phyloP scores from a whole-genome alignment of 2,888 invertebrate genomes.

The Meganola albula region DNA sequence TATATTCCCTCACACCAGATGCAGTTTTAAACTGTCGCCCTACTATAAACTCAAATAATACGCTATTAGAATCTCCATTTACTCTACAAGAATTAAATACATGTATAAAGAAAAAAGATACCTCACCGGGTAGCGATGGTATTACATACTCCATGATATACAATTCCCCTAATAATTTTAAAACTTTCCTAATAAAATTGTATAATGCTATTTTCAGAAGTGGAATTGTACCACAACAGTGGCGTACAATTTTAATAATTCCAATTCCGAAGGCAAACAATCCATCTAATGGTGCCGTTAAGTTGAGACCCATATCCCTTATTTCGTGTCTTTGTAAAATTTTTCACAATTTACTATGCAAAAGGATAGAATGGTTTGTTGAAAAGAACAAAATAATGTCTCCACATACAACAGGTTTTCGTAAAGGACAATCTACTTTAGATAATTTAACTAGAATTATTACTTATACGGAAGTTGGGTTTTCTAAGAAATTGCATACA shows the following conservation, averaged over 20 bases:
- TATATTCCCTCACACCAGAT: background rate
- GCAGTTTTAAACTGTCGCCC: background rate
- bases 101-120: background rate
- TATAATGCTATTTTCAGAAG: background rate
- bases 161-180: background rate
- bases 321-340: conserved; percentile 1
- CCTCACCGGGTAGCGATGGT: background rate
- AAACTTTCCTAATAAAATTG: background rate
- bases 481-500: background rate
- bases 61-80: background rate
- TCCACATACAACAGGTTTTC: background rate
- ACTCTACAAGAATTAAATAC: background rate
- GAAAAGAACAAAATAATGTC: conserved; percentile 3
- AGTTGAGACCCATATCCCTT: conserved; percentile 1
- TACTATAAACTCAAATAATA: background rate
- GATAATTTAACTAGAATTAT: background rate
- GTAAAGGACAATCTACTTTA: background rate
- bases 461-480: background rate
- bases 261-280: background rate
- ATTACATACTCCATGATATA: background rate
- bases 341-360: background rate
- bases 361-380: conserved; percentile 5
- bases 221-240: background rate
- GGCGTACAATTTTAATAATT: background rate
- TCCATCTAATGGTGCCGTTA: no score